Percentiles rank a stretch among this genome's conserved stretches.
Evolutionary conservation across 2,113 vertebrate species (phyloP).

Genomic region (Erythrolamprus reginae): DNA sequence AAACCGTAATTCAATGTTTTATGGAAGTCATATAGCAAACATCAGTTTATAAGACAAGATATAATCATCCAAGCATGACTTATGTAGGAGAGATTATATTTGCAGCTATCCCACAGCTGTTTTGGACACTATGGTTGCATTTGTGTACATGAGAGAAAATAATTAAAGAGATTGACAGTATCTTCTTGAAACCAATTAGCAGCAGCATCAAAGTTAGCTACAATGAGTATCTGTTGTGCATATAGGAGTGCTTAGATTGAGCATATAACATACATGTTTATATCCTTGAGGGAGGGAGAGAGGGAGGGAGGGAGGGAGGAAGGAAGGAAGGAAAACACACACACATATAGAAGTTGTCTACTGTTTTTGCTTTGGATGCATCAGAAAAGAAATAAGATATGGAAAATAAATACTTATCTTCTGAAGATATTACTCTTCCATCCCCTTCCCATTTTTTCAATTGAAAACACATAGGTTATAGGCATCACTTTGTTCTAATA

Average conservation of each 20-base stretch:
- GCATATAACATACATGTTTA: not conserved
- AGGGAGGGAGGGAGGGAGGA: too few species aligned
- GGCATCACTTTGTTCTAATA: not conserved
- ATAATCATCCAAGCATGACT: not conserved
- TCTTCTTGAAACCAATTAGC: not conserved
- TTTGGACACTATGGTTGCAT: not conserved
- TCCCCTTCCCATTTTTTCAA: not conserved
- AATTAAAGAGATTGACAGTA: not conserved
- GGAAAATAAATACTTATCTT: not conserved
- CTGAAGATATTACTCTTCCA: not conserved
- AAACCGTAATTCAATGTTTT: not conserved
- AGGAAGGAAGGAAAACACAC: too few species aligned
- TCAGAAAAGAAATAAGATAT: not conserved
- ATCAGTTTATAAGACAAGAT: not conserved
- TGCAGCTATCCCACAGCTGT: not conserved
- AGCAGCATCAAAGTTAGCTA: not conserved
- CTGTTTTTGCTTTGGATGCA: not conserved
- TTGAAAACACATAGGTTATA: conserved; percentile 6
- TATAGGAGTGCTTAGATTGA: not conserved
- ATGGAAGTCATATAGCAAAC: not conserved
- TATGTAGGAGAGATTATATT: not conserved
- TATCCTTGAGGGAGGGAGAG: not conserved
- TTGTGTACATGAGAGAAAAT: not conserved
- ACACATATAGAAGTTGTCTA: not conserved
- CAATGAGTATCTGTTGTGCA: not conserved